Conservation (phyloP, 2,888 invertebrate species). For the Caenorhabditis plicata region DNA sequence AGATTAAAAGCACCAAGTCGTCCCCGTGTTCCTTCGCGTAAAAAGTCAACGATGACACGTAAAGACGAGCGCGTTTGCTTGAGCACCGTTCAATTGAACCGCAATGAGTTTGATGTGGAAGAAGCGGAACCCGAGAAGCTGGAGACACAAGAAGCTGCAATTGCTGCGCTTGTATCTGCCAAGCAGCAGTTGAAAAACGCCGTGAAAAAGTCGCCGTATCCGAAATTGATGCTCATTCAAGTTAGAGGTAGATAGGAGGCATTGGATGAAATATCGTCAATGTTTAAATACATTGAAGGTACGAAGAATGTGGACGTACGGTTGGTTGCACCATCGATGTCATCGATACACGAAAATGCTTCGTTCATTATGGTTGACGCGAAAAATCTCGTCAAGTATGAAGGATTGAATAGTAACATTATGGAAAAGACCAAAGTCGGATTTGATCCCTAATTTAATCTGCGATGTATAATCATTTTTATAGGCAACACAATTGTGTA, state of each 20-base stretch:
- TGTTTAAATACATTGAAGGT: conserved; percentile 20
- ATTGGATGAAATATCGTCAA: no score
- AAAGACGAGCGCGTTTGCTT: conserved; percentile 17
- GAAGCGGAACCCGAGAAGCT: conserved; percentile 22
- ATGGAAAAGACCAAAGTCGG: conserved; percentile 52
- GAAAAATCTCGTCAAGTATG: conserved; percentile 45
- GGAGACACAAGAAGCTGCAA: conserved; percentile 28
- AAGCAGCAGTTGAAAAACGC: conserved; percentile 27
- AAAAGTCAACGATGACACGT: neutral
- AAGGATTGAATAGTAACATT: conserved; percentile 46
- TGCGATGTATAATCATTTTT: no score
- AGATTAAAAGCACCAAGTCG: conserved; percentile 24
- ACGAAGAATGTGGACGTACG: conserved; percentile 50
- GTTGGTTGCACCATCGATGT: conserved; percentile 35
- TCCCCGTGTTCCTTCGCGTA: conserved; percentile 24
- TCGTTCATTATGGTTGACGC: conserved; percentile 50
- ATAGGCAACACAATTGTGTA: conserved; percentile 53
- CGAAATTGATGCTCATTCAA: conserved; percentile 52
- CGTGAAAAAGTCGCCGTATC: conserved; percentile 44
- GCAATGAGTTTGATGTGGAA: conserved; percentile 11
- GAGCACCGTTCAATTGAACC: conserved; percentile 10
- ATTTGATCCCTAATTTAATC: no score
- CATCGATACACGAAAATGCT: conserved; percentile 37
- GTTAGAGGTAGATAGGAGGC: conserved; percentile 43
- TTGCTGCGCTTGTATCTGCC: conserved; percentile 17